Evolutionary conservation across 2,888 invertebrate species (phyloP).

Genomic region (Netelia virgata): DNA sequence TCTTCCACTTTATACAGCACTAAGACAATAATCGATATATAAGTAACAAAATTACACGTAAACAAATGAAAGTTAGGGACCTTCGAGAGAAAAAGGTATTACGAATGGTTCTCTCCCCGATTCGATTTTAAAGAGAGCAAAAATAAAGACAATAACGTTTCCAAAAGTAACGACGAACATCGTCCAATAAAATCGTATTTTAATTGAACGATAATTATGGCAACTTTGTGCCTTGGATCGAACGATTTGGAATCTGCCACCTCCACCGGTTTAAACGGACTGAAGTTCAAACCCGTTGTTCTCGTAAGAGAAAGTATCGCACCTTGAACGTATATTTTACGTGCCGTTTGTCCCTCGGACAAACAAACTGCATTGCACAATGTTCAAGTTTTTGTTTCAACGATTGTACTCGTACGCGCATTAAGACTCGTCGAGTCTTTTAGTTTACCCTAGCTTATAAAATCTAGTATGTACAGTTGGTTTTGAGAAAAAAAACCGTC

Average conservation of each 20-base stretch:
- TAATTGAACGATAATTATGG: too few relatives aligned
- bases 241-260: background rate
- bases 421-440: background rate
- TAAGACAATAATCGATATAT: background rate
- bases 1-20: background rate
- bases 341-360: too few relatives aligned
- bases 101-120: background rate
- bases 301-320: slow-evolving; percentile 49
- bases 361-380: background rate
- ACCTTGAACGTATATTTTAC: slow-evolving; percentile 7
- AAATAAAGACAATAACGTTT: too few relatives aligned
- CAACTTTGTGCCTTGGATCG: too few relatives aligned
- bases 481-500: background rate
- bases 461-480: slow-evolving; percentile 34
- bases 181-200: too few relatives aligned
- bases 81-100: too few relatives aligned
- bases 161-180: too few relatives aligned
- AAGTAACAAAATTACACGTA: background rate
- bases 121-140: too few relatives aligned
- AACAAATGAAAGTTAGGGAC: background rate
- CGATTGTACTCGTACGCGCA: too few relatives aligned
- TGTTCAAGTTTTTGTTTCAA: background rate
- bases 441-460: background rate
- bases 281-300: slow-evolving; percentile 21
- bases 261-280: slow-evolving; percentile 54